phyloP scores from a whole-genome alignment of 2,888 invertebrate genomes.

The Pegoplata infirma region DNA sequence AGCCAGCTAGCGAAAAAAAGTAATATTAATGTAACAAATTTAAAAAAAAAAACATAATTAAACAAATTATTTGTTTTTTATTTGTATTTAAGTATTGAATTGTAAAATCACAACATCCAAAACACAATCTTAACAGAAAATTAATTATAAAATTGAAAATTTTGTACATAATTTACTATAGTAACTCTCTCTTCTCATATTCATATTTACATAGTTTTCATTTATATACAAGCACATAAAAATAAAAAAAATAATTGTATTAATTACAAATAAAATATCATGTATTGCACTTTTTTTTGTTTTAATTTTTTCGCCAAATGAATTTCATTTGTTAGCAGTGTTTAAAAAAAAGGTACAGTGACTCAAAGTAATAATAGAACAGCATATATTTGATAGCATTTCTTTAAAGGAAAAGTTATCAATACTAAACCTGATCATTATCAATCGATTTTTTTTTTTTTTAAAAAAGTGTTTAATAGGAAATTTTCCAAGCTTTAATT shows the following conservation, averaged over 20 bases:
- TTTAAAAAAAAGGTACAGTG: no score
- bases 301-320: conserved; percentile 1
- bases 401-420: no score
- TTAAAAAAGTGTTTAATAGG: no score
- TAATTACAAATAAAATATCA: conserved; percentile 54
- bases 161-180: not conserved
- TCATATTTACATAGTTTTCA: conserved; percentile 55
- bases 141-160: not conserved
- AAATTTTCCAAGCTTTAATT: no score
- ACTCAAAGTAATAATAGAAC: no score
- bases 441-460: no score
- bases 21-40: conserved; percentile 44
- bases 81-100: conserved; percentile 58
- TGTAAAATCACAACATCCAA: conserved; percentile 43
- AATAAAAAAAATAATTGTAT: conserved; percentile 53
- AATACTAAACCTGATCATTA: no score
- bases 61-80: conserved; percentile 51
- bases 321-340: no score
- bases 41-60: conserved; percentile 18
- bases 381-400: no score
- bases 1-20: conserved; percentile 52
- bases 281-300: conserved; percentile 23
- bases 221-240: conserved; percentile 56
- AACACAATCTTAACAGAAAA: conserved; percentile 29
- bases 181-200: conserved; percentile 42